Base-by-base conservation (phyloP, 2,797 vertebrate species). In the Sebastes kiyomatsui region DNA sequence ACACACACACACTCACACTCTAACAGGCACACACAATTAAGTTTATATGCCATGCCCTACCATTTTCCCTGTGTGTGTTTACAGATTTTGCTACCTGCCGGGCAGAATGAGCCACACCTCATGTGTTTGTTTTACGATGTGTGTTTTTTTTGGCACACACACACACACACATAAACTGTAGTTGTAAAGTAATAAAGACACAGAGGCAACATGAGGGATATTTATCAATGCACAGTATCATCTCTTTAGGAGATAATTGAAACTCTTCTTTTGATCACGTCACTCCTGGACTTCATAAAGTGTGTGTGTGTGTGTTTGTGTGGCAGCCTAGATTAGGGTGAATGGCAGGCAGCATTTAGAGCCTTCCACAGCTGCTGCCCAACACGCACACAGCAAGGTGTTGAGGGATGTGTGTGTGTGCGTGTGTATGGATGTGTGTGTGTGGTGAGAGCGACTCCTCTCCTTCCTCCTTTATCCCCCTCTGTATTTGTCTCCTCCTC, bases 331-430 rank as follows among this genome's bases (percentile, higher is more conserved):
- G 76, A 82, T 80, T 69, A 84, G 27, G 75, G 32, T 82, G 75
- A 88, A 73, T 84, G 81, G 38, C 79, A 75, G 69, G 23, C 42
- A 30, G 78, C 35, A 71, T 86, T 80, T 82, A 49, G 69, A 87
- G 74, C 56, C 77, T 66, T 71, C 13, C 71, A 85, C 87, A 90
- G 78, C 85, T 87, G 86, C 75, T 86, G 68, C 74, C 60, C 56
- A 70, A 64, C 46, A 58, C 22, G 27, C 79, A 56, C 77, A 69
- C 20, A 27, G 46, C 32, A 52, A 76, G 68, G 80, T 58, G 72
- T 23, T 64, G 71, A 75, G 14, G 18, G 60, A 49, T 60, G 27
- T 75, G 65, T 55, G 68, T 30, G 46, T 46, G 30, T 6, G 7
- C 20, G 16, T 18, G 25, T 33, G 42, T 33, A 5, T n/a, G n/a